Evolutionary conservation across 2,797 vertebrate genomes (phyloP).

Genomic region (Heliangelus exortis): DNA sequence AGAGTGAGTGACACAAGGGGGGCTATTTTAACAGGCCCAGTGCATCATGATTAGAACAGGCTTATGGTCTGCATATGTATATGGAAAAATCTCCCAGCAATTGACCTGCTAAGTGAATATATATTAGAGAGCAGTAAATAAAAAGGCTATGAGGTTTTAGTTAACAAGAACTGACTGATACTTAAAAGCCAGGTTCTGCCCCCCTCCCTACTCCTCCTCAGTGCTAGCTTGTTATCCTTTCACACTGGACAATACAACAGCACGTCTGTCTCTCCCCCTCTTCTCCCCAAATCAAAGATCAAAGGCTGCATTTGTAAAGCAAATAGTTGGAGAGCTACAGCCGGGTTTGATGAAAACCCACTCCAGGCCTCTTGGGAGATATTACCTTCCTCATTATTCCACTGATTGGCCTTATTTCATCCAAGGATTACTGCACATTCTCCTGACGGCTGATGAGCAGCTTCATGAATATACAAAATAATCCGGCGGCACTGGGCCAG

Average conservation of each 20-base stretch:
- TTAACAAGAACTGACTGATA: slow-evolving; percentile 76
- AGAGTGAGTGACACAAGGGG: slow-evolving; percentile 1
- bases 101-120: slow-evolving; percentile 74
- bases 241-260: slow-evolving; percentile 79
- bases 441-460: slow-evolving; percentile 88
- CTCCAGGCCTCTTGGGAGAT: slow-evolving; percentile 87
- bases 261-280: slow-evolving; percentile 79
- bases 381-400: slow-evolving; percentile 93
- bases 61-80: slow-evolving; percentile 53
- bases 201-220: slow-evolving; percentile 61
- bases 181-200: slow-evolving; percentile 73
- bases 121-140: slow-evolving; percentile 66
- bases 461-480: slow-evolving; percentile 91
- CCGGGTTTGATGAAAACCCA: slow-evolving; percentile 89
- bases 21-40: slow-evolving; percentile 54
- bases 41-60: slow-evolving; percentile 42
- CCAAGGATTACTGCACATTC: slow-evolving; percentile 90
- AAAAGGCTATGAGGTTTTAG: slow-evolving; percentile 71
- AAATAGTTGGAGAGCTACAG: slow-evolving; percentile 95
- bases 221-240: slow-evolving; percentile 76
- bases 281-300: slow-evolving; percentile 95
- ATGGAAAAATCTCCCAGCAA: slow-evolving; percentile 59
- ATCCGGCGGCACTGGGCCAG: slow-evolving; percentile 86
- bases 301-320: slow-evolving; percentile 99
- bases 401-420: slow-evolving; percentile 92